A percentile compares a stretch with the other conserved stretches of the same genome.
Evolutionary conservation across 2,888 invertebrate genomes (phyloP).

Genomic region (Nymphalis c-album): DNA sequence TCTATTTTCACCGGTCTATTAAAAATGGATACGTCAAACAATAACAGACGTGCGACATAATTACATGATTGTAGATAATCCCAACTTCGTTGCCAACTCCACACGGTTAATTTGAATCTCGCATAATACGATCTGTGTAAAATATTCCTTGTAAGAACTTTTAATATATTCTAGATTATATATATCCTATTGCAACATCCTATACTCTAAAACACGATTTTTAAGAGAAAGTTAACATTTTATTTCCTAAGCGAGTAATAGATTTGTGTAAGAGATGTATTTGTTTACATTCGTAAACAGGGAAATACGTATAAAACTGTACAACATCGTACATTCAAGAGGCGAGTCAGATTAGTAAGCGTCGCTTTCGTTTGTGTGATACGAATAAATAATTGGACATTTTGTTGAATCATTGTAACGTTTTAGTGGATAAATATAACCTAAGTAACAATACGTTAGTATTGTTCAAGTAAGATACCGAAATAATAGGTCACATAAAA

Average conservation of each 20-base stretch:
- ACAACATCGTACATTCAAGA: constrained; percentile 36
- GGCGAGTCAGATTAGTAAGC: constrained; percentile 42
- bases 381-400: constrained; percentile 36
- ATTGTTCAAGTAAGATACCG: too few species aligned
- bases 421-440: neutral
- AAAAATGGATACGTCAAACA: too few species aligned
- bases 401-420: constrained; percentile 15
- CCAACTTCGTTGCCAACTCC: too few species aligned
- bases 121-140: too few species aligned
- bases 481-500: too few species aligned
- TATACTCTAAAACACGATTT: neutral
- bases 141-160: too few species aligned
- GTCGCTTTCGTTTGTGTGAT: constrained; percentile 46
- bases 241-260: constrained; percentile 21
- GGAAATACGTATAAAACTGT: constrained; percentile 34
- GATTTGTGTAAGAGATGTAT: constrained; percentile 17
- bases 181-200: too few species aligned
- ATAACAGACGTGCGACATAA: too few species aligned
- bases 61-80: too few species aligned
- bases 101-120: too few species aligned
- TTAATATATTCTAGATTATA: neutral
- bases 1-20: too few species aligned
- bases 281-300: constrained; percentile 35
- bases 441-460: too few species aligned
- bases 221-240: constrained; percentile 32